A percentile compares a stretch with the other conserved stretches of the same genome.
phyloP scores from a whole-genome alignment of 2,888 invertebrate genomes.

The Caenorhabditis auriculariae region DNA sequence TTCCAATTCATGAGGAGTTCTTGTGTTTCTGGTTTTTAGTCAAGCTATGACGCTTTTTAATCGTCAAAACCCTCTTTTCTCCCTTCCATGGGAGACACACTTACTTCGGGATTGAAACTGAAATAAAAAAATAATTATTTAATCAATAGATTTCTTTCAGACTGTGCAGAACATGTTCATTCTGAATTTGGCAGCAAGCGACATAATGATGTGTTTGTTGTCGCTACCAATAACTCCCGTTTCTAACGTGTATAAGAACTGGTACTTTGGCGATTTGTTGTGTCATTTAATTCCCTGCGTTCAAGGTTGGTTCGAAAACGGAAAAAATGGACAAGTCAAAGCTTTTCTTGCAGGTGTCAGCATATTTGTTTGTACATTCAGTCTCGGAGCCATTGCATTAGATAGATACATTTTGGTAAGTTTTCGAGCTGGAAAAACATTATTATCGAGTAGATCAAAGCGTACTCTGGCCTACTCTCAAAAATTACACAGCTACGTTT shows the following conservation, averaged over 20 bases:
- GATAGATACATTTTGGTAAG: constrained; percentile 86
- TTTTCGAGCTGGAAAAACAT: constrained; percentile 84
- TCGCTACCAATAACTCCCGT: constrained; percentile 95
- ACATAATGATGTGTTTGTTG: constrained; percentile 86
- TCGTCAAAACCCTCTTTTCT: no score
- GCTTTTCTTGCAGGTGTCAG: constrained; percentile 72
- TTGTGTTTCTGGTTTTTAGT: no score
- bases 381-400: constrained; percentile 91
- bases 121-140: background rate
- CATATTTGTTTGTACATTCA: constrained; percentile 94
- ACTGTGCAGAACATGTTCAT: constrained; percentile 80
- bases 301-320: constrained; percentile 70
- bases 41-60: no score
- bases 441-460: constrained; percentile 73
- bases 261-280: constrained; percentile 86
- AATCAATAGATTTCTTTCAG: constrained; percentile 26
- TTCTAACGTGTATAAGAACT: constrained; percentile 83
- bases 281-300: constrained; percentile 91
- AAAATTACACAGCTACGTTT: no score
- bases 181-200: constrained; percentile 88
- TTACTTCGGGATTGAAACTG: no score
- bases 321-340: no score
- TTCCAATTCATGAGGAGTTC: no score
- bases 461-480: background rate
- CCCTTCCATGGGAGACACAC: no score